Evolutionary conservation across 2,797 vertebrate genomes (phyloP), one percentile per base, ranked within the genome.

Genomic region (Urosaurus nigricauda): DNA sequence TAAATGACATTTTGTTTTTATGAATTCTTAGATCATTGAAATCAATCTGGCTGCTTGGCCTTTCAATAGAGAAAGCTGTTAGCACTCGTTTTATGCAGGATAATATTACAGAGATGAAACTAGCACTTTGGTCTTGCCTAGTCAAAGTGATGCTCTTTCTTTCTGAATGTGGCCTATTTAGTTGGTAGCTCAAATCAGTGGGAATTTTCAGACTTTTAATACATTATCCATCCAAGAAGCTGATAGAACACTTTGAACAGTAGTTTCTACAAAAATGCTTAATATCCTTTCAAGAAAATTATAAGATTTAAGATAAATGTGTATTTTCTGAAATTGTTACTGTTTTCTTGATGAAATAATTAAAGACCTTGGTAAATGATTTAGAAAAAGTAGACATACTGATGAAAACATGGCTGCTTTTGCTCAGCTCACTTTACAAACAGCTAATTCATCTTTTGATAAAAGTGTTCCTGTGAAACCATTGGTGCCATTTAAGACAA

Each of bases 1-100:
- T 78, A 89, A 94, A 94, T 94, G 93, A 88, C 83, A 91, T 93
- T 83, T 96, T 95, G 96, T 97, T 89, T 86, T 83, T 93, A 93
- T 87, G 73, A 94, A 90, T 96, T 96, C 96, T 98, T 97, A 98
- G 97, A 97, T 98, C 96, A 58, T 40, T 95, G 97, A 97, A 97
- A 97, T 96, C 94, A 96, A 97, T 97, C 96, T 90, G 35, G 92
- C 91, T 87, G 93, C 91, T 97, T 98, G 98, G 98, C 97, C 92
- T 91, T 73, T 26, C 77, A 97, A 97, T 95, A 98, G 96, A 98
- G 95, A 96, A 95, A 98, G 92, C 97, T 98, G 97, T 98, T 98
- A 98, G 93, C 97, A 81, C 96, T 85, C 91, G 92, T 96, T 97
- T 97, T 96, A 97, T 97, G 95, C 93, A 93, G 90, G 95, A 95